A percentile compares a stretch with the other conserved stretches of the same genome.
Conservation (phyloP, 2,888 invertebrate species). For the Spialia ferax region DNA sequence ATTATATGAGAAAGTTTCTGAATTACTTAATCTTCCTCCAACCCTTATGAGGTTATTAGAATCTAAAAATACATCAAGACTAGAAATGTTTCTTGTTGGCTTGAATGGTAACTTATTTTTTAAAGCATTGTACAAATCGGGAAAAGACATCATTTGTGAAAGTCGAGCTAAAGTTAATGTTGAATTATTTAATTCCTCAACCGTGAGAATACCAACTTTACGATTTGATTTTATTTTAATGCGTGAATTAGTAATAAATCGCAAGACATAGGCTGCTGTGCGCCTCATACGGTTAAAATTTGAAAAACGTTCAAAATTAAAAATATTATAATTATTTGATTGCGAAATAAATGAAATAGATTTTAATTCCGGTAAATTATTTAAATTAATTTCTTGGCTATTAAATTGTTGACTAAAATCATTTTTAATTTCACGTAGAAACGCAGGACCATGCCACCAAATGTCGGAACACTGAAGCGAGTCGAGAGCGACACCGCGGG, state of each 20-base stretch:
- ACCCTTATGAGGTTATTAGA: constrained; percentile 21
- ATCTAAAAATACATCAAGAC: constrained; percentile 35
- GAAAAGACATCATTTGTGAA: neutral
- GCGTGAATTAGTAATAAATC: constrained; percentile 43
- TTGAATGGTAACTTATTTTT: constrained; percentile 1
- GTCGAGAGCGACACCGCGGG: constrained; percentile 4
- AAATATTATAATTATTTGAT: constrained; percentile 2
- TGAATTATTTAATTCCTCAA: neutral
- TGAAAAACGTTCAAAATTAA: constrained; percentile 39
- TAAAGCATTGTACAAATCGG: neutral
- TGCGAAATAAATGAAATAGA: neutral
- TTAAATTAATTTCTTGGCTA: neutral
- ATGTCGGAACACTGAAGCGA: neutral
- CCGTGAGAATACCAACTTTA: neutral
- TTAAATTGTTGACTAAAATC: neutral
- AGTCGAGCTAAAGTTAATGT: neutral
- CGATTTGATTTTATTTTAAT: constrained; percentile 4
- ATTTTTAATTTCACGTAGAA: neutral
- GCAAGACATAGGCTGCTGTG: constrained; percentile 40
- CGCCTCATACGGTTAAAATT: constrained; percentile 37
- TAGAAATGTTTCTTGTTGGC: constrained; percentile 7
- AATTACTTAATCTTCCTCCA: constrained; percentile 11
- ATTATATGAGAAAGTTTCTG: neutral
- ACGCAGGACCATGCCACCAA: constrained; percentile 20
- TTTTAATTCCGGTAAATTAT: constrained; percentile 2